Evolutionary conservation across 2,888 invertebrate genomes (phyloP), one percentile per base, ranked within the genome.

Genomic region (Nomada flava): DNA sequence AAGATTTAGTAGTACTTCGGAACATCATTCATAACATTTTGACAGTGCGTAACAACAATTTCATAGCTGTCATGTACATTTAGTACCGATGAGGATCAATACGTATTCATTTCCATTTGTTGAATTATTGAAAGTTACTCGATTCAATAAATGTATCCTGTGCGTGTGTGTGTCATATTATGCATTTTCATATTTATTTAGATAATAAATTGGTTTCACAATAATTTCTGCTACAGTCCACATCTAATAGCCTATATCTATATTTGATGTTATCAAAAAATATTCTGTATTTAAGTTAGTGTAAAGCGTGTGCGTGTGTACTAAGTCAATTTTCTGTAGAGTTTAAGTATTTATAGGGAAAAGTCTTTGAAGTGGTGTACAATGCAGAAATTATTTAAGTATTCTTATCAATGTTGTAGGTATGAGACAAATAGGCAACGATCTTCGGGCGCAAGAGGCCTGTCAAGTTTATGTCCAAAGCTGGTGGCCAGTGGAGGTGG

Each of bases 341-440:
- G n/a, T 20, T 60, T 23, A 26, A 57, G 36, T 73, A 50, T 15
- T 50, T 64, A 47, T 60, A 20, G 10, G 10, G 1, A 55, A 67
- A 68, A 29, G 36, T 63, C 36, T 36, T 47, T 20, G 18, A 29
- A 47, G 59, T 1, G 29, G 9, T 15, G 5, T 29, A 15, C 53
- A 20, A n/a, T 18, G 3, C 42, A 20, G 64, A 57, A 70, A 44
- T 82, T 80, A 80, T 36, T 57, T 36, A 52, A 59, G 44, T 18
- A 53, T 42, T 11, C 60, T 52, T 23, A 55, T 73, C 7, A 42
- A 57, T 80, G 78, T 93, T 92, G n/a, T 89, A 93, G 93, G 93
- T 93, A 93, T 93, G 93, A 93, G 89, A 93, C 93, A 90, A 93
- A 92, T 82, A 93, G 93, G 89, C 93, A 93, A 86, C 92, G 92